Evolutionary conservation across 1,140 invertebrate species (phyloP).

Genomic region (Trachymyrmex cornetzi): DNA sequence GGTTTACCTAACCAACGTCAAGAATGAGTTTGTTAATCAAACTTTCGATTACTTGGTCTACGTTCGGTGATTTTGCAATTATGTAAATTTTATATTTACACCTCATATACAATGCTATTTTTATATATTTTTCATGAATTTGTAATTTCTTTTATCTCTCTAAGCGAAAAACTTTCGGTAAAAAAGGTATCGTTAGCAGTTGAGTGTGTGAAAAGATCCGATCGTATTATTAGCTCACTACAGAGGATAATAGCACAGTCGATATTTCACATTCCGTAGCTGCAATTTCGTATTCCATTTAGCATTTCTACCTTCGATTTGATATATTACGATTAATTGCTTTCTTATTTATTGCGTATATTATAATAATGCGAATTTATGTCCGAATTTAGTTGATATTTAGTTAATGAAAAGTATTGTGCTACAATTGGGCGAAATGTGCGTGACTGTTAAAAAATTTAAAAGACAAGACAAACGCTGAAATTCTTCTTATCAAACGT

Average conservation of each 20-base stretch:
- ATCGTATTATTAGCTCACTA: neutral
- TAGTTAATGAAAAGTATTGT: constrained; percentile 1
- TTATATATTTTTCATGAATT: constrained; percentile 35
- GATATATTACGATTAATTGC: constrained; percentile 73
- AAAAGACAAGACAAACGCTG: neutral
- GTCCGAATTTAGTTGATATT: neutral
- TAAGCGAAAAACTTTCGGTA: neutral
- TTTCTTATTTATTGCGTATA: constrained; percentile 73
- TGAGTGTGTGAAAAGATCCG: neutral
- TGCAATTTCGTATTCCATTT: constrained; percentile 77
- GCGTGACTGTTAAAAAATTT: neutral
- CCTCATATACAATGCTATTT: constrained; percentile 36
- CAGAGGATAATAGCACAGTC: constrained; percentile 58
- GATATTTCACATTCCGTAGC: constrained; percentile 75
- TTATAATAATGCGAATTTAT: constrained; percentile 31
- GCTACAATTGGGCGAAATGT: neutral
- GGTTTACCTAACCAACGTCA: constrained; percentile 69
- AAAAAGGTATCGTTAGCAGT: constrained; percentile 19
- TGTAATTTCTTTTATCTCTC: neutral
- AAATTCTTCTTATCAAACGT: constrained; percentile 3
- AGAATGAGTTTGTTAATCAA: constrained; percentile 84
- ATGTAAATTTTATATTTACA: constrained; percentile 47
- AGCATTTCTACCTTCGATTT: constrained; percentile 76
- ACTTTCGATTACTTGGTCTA: constrained; percentile 83
- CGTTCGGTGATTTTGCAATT: constrained; percentile 24